phyloP scores from a whole-genome alignment of 2,113 vertebrate genomes.

The Nasalis larvatus region DNA sequence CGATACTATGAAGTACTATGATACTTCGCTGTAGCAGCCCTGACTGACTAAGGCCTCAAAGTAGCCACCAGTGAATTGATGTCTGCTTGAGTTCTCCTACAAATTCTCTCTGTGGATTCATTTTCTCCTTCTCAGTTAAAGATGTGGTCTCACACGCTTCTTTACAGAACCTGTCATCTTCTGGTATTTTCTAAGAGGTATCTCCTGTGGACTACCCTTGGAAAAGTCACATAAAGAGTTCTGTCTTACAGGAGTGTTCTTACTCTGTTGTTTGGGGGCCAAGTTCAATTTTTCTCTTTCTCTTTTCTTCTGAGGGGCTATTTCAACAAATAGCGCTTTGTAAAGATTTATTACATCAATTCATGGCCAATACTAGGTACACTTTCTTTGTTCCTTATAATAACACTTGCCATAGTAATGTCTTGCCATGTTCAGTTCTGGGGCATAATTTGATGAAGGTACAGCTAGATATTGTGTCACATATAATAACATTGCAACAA shows the following conservation, averaged over 20 bases:
- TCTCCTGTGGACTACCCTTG: neutral
- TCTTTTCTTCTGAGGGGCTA: neutral
- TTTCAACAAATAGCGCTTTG: neutral
- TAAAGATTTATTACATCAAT: neutral
- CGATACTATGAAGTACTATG: too few species aligned
- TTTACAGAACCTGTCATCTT: neutral
- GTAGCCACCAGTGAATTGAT: neutral
- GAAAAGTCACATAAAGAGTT: neutral
- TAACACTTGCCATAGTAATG: neutral
- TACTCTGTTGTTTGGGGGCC: neutral
- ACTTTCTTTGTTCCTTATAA: neutral
- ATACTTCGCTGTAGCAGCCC: neutral
- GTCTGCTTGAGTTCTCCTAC: neutral
- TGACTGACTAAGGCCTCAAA: neutral
- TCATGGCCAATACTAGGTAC: neutral
- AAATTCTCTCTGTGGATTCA: neutral
- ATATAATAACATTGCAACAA: neutral
- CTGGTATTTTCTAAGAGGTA: neutral
- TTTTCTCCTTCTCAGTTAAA: neutral
- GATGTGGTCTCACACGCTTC: neutral
- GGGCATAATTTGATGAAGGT: neutral
- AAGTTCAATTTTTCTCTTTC: neutral
- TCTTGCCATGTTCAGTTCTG: neutral
- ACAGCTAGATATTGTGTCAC: neutral
- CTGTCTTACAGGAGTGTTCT: neutral